Conservation (phyloP, 35 echinoderm and acorn worm genomes). For the Lytechinus pictus region DNA sequence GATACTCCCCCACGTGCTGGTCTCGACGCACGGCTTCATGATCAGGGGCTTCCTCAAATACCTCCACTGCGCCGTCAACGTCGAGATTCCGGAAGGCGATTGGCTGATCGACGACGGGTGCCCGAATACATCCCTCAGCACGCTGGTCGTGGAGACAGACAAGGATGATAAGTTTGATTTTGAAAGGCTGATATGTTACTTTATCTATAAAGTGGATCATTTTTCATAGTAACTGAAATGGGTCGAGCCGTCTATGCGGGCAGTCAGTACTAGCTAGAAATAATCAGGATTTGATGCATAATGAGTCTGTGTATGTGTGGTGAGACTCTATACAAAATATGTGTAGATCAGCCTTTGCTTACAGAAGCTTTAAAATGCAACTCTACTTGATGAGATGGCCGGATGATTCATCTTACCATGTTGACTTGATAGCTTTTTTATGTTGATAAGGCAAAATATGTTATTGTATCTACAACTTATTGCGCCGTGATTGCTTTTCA, state of each 20-base stretch:
- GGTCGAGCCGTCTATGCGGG: neutral
- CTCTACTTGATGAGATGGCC: too few relatives aligned
- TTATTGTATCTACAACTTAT: too few relatives aligned
- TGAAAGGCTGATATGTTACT: slow-evolving; percentile 43
- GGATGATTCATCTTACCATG: too few relatives aligned
- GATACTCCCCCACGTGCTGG: slow-evolving; percentile 6
- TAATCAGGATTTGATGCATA: too few relatives aligned
- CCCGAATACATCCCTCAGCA: slow-evolving; percentile 38
- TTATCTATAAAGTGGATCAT: slow-evolving; percentile 46
- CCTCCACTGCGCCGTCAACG: slow-evolving; percentile 27
- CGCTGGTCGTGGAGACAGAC: slow-evolving; percentile 40
- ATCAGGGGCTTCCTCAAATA: slow-evolving; percentile 46
- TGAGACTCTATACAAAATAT: too few relatives aligned
- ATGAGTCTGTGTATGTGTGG: too few relatives aligned
- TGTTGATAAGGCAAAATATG: too few relatives aligned
- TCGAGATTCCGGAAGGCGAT: slow-evolving; percentile 32
- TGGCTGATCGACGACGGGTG: slow-evolving; percentile 47
- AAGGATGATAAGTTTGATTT: slow-evolving; percentile 49
- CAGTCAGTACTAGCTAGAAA: neutral
- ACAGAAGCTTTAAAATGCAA: too few relatives aligned
- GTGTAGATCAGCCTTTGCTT: too few relatives aligned
- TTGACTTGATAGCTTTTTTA: too few relatives aligned
- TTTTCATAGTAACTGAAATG: neutral
- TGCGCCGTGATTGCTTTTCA: too few relatives aligned
- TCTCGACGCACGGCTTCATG: slow-evolving; percentile 27